A percentile compares a stretch with the other conserved stretches of the same genome.
These are phyloP conservation scores for Anguilla megastoma DNA, from an alignment of 2,797 vertebrate species.

Conservation along the genomic window DNA sequence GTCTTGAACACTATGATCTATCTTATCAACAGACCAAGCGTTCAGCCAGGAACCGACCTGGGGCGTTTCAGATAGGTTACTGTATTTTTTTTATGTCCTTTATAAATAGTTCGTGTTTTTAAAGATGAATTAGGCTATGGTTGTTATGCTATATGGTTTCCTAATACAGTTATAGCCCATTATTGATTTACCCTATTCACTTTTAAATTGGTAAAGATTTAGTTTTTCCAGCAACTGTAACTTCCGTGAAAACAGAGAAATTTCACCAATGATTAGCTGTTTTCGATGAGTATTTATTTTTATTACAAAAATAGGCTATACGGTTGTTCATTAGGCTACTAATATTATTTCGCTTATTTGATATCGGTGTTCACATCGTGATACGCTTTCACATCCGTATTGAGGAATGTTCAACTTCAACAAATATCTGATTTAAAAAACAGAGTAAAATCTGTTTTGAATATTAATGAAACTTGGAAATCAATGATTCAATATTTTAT, in stretches of 20 bases:
- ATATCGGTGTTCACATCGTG: not conserved
- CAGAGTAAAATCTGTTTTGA: not conserved
- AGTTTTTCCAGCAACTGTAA: not conserved
- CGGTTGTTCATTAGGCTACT: not conserved
- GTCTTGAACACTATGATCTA: constrained; percentile 29
- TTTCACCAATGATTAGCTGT: not conserved
- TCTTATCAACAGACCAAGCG: constrained; percentile 38
- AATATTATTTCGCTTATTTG: not conserved
- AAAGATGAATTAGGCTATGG: not conserved
- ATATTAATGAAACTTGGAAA: constrained; percentile 45
- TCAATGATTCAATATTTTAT: constrained; percentile 61
- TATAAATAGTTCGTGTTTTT: not conserved
- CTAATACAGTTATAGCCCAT: no score
- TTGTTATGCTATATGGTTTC: no score
- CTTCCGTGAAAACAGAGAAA: not conserved
- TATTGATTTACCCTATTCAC: not conserved
- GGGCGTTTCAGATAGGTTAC: constrained; percentile 46
- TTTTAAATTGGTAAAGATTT: not conserved
- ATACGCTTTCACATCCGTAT: not conserved
- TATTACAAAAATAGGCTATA: not conserved
- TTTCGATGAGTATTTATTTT: not conserved
- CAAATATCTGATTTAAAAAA: constrained; percentile 1
- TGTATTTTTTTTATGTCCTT: constrained; percentile 42
- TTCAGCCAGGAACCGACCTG: constrained; percentile 34
- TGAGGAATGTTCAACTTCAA: not conserved